phyloP scores from a whole-genome alignment of 2,113 vertebrate genomes.

The Cacatua alba region DNA sequence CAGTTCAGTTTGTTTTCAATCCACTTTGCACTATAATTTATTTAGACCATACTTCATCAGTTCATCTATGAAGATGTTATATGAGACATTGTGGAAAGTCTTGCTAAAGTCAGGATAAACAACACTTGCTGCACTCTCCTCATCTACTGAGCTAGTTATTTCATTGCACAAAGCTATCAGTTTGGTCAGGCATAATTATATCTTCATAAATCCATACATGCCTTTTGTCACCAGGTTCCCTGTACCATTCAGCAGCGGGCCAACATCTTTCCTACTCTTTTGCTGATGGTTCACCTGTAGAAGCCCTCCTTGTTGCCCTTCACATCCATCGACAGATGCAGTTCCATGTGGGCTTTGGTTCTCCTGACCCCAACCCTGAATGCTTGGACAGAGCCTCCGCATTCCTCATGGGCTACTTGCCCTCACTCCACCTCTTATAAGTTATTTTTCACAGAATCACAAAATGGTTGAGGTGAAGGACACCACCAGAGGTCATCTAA shows the following conservation, averaged over 20 bases:
- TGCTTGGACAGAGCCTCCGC: neutral
- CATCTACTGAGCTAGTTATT: neutral
- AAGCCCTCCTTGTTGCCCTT: neutral
- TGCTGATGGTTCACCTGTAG: neutral
- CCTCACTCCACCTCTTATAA: neutral
- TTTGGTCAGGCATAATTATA: neutral
- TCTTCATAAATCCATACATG: neutral
- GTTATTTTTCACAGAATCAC: neutral
- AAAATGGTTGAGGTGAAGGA: neutral
- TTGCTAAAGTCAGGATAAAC: neutral
- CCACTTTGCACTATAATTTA: neutral
- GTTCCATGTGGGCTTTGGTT: neutral
- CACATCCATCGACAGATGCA: neutral
- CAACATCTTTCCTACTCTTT: neutral
- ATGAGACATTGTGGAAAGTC: neutral
- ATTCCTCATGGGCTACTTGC: neutral
- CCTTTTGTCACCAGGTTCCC: neutral
- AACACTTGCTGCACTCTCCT: neutral
- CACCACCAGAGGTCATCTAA: neutral
- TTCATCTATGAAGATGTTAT: neutral
- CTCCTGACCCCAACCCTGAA: neutral
- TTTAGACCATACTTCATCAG: neutral
- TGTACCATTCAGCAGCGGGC: neutral
- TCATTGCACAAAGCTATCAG: neutral
- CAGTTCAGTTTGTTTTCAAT: neutral